Conservation (phyloP, 2,797 vertebrate species). For the Tapirus indicus region DNA sequence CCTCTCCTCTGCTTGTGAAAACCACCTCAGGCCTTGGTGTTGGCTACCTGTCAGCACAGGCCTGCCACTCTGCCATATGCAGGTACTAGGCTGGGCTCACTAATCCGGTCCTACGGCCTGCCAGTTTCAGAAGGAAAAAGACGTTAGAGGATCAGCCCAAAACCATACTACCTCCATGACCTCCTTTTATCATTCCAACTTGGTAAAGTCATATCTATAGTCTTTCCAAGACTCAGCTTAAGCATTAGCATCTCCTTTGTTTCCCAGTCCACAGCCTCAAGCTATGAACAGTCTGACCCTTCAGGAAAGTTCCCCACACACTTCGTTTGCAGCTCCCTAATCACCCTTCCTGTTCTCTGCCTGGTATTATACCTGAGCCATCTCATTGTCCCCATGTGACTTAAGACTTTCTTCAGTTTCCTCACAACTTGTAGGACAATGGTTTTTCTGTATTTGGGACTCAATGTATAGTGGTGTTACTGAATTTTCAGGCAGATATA, state of each 20-base stretch:
- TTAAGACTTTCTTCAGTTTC: background rate
- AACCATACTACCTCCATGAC: background rate
- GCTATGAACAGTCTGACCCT: background rate
- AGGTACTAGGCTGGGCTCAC: background rate
- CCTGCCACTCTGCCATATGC: background rate
- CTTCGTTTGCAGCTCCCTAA: too few relatives aligned
- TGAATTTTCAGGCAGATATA: background rate
- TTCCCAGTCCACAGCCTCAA: background rate
- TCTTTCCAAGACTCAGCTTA: background rate
- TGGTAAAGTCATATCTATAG: background rate
- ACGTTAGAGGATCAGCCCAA: background rate
- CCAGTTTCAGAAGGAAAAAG: background rate
- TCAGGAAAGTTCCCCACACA: background rate
- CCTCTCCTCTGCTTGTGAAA: background rate
- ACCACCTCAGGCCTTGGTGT: accelerated
- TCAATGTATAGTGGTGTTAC: accelerated
- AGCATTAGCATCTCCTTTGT: background rate
- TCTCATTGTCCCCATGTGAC: background rate
- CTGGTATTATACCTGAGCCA: background rate
- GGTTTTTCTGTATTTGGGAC: background rate
- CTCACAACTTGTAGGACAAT: accelerated
- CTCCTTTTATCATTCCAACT: background rate
- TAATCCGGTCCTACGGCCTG: accelerated
- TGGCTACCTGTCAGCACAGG: background rate
- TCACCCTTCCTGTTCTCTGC: background rate